phyloP scores from a whole-genome alignment of 2,797 vertebrate genomes.

The Poeciliopsis infans region DNA sequence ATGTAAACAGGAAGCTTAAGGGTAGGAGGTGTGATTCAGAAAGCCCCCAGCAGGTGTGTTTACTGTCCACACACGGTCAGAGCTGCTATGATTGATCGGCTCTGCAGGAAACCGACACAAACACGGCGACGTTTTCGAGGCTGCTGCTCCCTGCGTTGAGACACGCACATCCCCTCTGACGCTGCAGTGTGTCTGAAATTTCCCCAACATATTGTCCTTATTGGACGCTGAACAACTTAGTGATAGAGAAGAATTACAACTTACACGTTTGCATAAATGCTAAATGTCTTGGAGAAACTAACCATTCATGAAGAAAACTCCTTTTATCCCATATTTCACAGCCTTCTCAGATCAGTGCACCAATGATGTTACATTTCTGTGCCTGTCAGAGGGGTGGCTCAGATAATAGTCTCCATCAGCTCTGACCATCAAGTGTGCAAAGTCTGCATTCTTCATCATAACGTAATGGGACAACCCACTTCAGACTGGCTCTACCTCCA shows the following conservation, averaged over 20 bases:
- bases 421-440: background rate
- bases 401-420: background rate
- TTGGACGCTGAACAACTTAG: background rate
- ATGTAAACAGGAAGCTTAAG: conserved; percentile 6
- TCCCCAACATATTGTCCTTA: background rate
- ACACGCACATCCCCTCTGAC: background rate
- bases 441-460: background rate
- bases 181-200: conserved; percentile 1
- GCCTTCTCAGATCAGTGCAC: background rate
- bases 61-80: conserved; percentile 6
- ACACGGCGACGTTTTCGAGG: conserved; percentile 11
- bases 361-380: background rate
- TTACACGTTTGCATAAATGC: conserved; percentile 1
- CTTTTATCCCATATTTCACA: background rate
- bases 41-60: conserved; percentile 18
- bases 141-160: conserved; percentile 7
- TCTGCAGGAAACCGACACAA: conserved; percentile 21
- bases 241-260: background rate
- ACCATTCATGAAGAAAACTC: background rate
- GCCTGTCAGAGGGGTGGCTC: background rate
- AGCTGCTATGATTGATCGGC: conserved; percentile 25
- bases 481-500: background rate
- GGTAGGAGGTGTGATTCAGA: background rate
- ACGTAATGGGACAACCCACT: background rate
- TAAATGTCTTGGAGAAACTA: background rate